phyloP scores from a whole-genome alignment of 2,888 invertebrate genomes.

The Liopterus haemorrhoidalis region DNA sequence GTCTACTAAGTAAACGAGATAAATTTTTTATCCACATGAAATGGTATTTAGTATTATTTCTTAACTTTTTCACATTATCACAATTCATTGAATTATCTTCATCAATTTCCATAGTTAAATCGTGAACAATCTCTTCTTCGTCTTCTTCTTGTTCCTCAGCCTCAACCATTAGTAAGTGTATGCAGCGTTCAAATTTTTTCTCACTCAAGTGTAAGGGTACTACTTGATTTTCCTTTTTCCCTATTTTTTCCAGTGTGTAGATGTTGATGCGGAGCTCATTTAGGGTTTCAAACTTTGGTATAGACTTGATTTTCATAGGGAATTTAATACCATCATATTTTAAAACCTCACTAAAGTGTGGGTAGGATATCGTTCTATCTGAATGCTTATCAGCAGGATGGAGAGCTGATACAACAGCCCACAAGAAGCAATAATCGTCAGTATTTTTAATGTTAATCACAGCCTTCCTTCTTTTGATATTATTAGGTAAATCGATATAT shows the following conservation, averaged over 20 bases:
- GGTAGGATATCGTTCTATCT: constrained; percentile 19
- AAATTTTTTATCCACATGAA: constrained; percentile 23
- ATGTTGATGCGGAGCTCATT: constrained; percentile 30
- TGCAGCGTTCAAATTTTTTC: constrained; percentile 4
- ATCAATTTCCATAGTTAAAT: background rate
- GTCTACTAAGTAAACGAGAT: constrained; percentile 12
- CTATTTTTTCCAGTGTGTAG: constrained; percentile 25
- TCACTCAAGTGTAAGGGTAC: constrained; percentile 19
- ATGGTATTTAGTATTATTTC: constrained; percentile 2
- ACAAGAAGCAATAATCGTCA: constrained; percentile 28
- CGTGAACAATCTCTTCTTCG: background rate
- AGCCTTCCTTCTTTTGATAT: constrained; percentile 26
- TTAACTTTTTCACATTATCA: background rate
- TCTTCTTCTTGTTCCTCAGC: constrained; percentile 3
- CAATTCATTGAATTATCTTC: background rate
- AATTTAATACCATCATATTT: constrained; percentile 27
- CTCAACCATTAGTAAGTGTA: constrained; percentile 5
- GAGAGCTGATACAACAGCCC: constrained; percentile 25
- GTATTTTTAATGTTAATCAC: constrained; percentile 31
- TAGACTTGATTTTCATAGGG: constrained; percentile 16
- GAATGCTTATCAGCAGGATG: constrained; percentile 17
- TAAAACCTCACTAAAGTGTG: constrained; percentile 22
- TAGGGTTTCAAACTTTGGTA: constrained; percentile 26
- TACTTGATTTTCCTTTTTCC: background rate
- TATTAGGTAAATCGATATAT: constrained; percentile 24